These are phyloP conservation scores for Hydractinia echinata DNA, from an alignment of 30 jellyfish, hydroid and myxozoan species.

Conservation along the genomic window DNA sequence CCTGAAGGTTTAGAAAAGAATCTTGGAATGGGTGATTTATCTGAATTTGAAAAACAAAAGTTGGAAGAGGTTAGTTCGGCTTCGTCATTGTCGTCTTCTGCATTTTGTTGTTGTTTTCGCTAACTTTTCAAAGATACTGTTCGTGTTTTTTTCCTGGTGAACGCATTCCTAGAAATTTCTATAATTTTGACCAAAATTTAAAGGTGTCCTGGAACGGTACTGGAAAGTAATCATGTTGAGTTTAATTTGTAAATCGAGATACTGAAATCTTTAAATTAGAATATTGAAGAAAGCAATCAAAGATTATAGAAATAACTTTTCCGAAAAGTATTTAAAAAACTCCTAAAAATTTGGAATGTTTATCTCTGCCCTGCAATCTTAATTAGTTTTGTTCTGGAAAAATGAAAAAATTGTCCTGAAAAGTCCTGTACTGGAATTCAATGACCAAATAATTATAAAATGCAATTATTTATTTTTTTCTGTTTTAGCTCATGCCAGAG, in stretches of 20 bases:
- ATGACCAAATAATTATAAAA: background rate
- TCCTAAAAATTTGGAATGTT: background rate
- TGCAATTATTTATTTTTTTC: background rate
- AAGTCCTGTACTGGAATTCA: background rate
- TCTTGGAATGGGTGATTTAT: slow-evolving; percentile 82
- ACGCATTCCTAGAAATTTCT: background rate
- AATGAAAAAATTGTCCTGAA: no score
- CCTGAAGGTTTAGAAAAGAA: slow-evolving; percentile 85
- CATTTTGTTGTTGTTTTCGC: no score
- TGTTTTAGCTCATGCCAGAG: slow-evolving; percentile 76
- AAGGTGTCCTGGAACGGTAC: no score
- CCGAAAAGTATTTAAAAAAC: background rate
- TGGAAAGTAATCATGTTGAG: no score
- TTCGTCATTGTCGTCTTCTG: no score
- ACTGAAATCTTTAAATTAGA: no score
- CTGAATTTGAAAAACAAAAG: slow-evolving; percentile 79
- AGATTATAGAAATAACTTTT: no score
- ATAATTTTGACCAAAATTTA: no score
- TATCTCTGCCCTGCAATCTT: background rate
- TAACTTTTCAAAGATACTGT: no score
- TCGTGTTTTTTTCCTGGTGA: background rate
- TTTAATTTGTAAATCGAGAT: no score
- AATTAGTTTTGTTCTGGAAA: background rate
- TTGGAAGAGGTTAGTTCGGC: slow-evolving; percentile 60
- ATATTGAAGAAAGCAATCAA: no score